These are phyloP conservation scores for Gopherus evgoodei DNA, from an alignment of 2,113 vertebrate genomes.

Conservation along the genomic window DNA sequence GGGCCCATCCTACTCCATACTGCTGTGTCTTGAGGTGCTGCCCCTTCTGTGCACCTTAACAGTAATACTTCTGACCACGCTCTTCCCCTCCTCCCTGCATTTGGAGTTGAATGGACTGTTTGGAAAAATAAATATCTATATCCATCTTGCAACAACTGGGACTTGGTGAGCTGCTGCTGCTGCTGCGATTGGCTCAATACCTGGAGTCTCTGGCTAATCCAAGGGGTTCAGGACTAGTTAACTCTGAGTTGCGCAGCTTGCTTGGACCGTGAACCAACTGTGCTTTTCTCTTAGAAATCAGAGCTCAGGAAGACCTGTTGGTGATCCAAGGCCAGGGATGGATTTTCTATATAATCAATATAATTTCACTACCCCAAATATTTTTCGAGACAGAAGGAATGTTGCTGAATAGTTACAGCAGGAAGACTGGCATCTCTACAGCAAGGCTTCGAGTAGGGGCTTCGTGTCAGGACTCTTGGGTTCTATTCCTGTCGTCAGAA, in stretches of 20 bases:
- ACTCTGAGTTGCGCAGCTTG: background rate
- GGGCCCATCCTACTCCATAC: background rate
- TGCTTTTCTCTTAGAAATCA: background rate
- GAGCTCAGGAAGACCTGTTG: background rate
- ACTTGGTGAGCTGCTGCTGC: background rate
- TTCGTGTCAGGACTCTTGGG: background rate
- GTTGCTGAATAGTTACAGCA: background rate
- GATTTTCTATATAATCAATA: background rate
- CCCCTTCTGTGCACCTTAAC: background rate
- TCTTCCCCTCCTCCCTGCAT: background rate
- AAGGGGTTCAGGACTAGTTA: background rate
- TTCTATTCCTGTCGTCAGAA: background rate
- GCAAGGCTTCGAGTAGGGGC: background rate
- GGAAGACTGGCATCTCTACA: background rate
- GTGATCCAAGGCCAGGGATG: background rate
- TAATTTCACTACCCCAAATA: too few species aligned
- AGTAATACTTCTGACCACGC: background rate
- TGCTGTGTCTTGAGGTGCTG: background rate
- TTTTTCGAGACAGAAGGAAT: background rate
- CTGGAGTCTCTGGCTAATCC: background rate
- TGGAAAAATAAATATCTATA: background rate
- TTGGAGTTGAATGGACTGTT: background rate
- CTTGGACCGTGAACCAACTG: background rate
- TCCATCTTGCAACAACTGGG: background rate
- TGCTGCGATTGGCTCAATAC: background rate